Percentiles rank a stretch among this genome's conserved stretches.
Evolutionary conservation across 2,797 vertebrate genomes (phyloP).

Genomic region (Helostoma temminkii): DNA sequence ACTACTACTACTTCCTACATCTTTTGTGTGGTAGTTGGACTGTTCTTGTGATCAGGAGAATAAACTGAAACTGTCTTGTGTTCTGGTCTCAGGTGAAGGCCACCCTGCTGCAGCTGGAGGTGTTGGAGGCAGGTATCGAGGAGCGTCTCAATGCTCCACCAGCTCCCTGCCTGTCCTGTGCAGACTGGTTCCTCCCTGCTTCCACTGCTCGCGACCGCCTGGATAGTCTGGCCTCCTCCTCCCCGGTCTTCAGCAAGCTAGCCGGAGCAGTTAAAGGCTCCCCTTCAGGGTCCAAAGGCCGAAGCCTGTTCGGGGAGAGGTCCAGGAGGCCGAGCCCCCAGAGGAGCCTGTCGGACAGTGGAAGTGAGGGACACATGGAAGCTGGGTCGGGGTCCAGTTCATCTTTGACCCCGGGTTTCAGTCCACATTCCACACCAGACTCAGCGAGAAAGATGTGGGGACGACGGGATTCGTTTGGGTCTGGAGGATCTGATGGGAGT

Average conservation of each 20-base stretch:
- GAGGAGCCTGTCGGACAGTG: conserved; percentile 80
- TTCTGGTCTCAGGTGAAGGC: conserved; percentile 84
- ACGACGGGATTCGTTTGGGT: conserved; percentile 77
- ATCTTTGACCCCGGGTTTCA: conserved; percentile 57
- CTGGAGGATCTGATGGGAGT: conserved; percentile 81
- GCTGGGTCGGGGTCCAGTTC: conserved; percentile 52
- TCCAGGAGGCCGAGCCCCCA: conserved; percentile 84
- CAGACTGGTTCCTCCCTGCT: conserved; percentile 92
- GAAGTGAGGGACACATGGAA: conserved; percentile 78
- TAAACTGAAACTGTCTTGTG: not conserved
- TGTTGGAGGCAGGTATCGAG: conserved; percentile 85
- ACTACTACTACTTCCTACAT: not conserved
- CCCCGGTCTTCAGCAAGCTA: conserved; percentile 83
- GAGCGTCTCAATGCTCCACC: conserved; percentile 86
- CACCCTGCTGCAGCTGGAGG: conserved; percentile 91
- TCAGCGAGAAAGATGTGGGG: conserved; percentile 72
- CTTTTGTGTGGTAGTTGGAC: not conserved
- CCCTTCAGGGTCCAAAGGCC: conserved; percentile 73
- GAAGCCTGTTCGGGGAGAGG: conserved; percentile 85
- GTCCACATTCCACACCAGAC: conserved; percentile 78
- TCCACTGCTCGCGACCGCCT: conserved; percentile 81
- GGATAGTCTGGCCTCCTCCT: conserved; percentile 81
- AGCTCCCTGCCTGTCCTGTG: conserved; percentile 88
- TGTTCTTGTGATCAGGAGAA: not conserved
- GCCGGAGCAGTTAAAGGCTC: conserved; percentile 78